phyloP scores from a whole-genome alignment of 2,888 invertebrate species.

The Slavum lentiscoides region DNA sequence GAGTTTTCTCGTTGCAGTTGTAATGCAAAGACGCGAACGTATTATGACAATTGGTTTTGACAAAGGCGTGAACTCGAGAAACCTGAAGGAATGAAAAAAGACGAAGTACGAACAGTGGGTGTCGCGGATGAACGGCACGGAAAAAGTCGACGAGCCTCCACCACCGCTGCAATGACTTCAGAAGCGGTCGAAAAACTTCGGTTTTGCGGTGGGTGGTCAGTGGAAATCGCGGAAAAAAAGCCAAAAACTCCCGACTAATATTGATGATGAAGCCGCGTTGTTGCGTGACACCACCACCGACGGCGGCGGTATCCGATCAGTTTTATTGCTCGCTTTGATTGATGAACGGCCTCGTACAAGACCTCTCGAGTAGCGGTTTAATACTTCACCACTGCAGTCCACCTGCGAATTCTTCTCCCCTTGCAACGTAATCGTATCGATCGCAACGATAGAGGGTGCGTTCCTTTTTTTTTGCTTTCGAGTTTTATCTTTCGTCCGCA shows the following conservation, averaged over 20 bases:
- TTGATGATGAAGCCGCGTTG: constrained; percentile 31
- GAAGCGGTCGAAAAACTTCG: too few species aligned
- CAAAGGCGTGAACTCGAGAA: too few species aligned
- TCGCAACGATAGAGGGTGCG: background rate
- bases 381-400: too few species aligned
- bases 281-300: constrained; percentile 15
- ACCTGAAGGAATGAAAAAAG: too few species aligned
- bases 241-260: constrained; percentile 36
- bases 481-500: constrained; percentile 38
- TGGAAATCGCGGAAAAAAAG: constrained; percentile 10
- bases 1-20: too few species aligned
- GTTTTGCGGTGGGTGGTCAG: background rate
- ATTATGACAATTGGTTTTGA: too few species aligned
- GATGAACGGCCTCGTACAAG: constrained; percentile 30
- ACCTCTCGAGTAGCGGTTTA: too few species aligned
- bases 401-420: too few species aligned
- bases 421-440: background rate
- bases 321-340: constrained; percentile 43
- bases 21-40: too few species aligned
- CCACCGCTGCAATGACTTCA: background rate
- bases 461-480: background rate
- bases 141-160: background rate
- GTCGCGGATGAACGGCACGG: background rate
- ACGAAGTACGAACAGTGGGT: too few species aligned
- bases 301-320: constrained; percentile 41